Base-by-base conservation (phyloP, 2,797 vertebrate species). In the Dicrostonyx torquatus region DNA sequence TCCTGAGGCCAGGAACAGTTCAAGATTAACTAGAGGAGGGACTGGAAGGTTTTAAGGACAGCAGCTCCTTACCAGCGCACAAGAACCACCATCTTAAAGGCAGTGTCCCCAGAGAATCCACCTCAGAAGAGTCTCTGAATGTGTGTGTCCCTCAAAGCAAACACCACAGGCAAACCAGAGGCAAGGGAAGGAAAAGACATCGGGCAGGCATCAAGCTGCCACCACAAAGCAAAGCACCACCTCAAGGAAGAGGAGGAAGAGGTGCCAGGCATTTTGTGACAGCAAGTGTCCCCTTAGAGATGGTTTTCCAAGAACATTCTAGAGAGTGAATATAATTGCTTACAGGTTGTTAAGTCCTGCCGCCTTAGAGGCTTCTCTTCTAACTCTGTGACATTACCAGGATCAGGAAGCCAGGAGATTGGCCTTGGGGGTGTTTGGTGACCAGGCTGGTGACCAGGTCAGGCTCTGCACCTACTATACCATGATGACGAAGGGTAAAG, bases 281-380 rank as follows among this genome's bases (percentile, higher is more conserved):
- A 26, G 45, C 29, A 26, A 79, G 48, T 14, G n/a, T 94, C 62
- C 76, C 66, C 64, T 79, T 43, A 20, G 55, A 62, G 58, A 68
- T 64, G 72, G 3, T 34, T 92, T 87, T 43, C 43, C 48, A 75
- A 55, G 31, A 82, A 66, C 68, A 34, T 75, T 72, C 53, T 75
- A 72, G 73, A 76, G 10, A 66, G 40, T 10, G 55, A 77, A 76
- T 50, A 0, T 45, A 48, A 31, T 34, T 55, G 37, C 26, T 37
- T 31, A 29, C 14, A 64, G 77, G 17, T 37, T 40, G 24, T 68
- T 50, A 85, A 91, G 84, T 45, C 79, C 70, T 89, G 43, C 40
- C 4, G 22, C 72, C 10, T 93, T 55, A 75, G 40, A 89, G 78
- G 72, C 26, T 85, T 96, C 82, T 55, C 92, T 75, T 89, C 62